A percentile compares a stretch with the other conserved stretches of the same genome.
Evolutionary conservation across 1,140 invertebrate genomes (phyloP).

Genomic region (Trachelipus rathkii): DNA sequence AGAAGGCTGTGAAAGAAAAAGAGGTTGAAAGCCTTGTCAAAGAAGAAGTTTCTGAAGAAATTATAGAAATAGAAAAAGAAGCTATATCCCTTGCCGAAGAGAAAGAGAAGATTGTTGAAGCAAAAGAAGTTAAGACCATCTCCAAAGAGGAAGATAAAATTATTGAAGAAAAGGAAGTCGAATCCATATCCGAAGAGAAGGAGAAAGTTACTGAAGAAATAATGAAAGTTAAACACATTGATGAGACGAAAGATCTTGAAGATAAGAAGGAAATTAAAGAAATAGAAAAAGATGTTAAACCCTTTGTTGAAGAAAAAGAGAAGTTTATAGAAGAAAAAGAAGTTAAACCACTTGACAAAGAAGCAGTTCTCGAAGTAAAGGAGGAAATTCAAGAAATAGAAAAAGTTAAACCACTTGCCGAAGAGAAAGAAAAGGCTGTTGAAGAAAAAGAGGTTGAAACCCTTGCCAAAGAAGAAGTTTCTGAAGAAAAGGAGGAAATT

Average conservation of each 20-base stretch:
- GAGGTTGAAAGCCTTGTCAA: neutral
- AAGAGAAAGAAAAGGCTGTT: neutral
- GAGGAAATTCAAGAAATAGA: neutral
- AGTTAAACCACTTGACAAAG: neutral
- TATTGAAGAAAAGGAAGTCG: neutral
- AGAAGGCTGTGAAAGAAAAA: neutral
- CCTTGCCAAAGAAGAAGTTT: too few relatives aligned
- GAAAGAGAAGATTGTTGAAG: neutral
- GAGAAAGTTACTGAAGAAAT: too few relatives aligned
- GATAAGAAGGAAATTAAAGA: too few relatives aligned
- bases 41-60: neutral
- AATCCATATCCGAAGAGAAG: too few relatives aligned
- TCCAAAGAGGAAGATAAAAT: neutral
- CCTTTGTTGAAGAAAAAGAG: neutral
- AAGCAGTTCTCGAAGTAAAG: neutral
- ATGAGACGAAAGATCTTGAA: too few relatives aligned
- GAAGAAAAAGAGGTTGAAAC: neutral
- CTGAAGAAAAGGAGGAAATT: conserved; percentile 16
- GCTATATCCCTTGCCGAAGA: too few relatives aligned
- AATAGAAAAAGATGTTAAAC: neutral
- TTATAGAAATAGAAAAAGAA: neutral
- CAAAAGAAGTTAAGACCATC: neutral
- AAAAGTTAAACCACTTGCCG: conserved; percentile 46
- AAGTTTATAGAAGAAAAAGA: neutral
- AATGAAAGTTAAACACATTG: too few relatives aligned